phyloP scores from a whole-genome alignment of 1,140 invertebrate genomes.

The Temnothorax curvispinosus region DNA sequence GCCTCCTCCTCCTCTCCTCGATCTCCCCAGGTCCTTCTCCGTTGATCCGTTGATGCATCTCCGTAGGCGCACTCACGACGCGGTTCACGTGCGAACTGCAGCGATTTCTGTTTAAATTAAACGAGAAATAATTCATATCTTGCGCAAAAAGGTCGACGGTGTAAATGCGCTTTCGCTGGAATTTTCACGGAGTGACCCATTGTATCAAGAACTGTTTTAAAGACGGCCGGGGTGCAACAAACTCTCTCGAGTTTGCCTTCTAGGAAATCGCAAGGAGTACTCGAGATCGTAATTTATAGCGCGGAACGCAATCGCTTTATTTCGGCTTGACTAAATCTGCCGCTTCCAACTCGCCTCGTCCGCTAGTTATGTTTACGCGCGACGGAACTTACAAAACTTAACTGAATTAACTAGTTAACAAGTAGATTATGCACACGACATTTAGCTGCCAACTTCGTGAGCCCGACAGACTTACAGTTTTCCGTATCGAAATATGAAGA shows the following conservation, averaged over 20 bases:
- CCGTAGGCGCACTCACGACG: too few relatives aligned
- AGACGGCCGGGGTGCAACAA: constrained; percentile 40
- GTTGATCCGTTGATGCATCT: too few relatives aligned
- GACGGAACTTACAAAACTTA: constrained; percentile 71
- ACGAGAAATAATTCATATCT: constrained; percentile 8
- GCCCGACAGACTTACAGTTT: constrained; percentile 63
- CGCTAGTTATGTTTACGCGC: constrained; percentile 73
- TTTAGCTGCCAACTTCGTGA: constrained; percentile 69
- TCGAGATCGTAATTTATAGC: constrained; percentile 62
- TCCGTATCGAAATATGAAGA: constrained; percentile 62
- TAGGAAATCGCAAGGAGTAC: constrained; percentile 54
- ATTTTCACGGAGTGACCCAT: neutral
- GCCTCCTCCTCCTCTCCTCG: too few relatives aligned
- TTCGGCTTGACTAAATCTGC: constrained; percentile 70
- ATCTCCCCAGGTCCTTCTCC: too few relatives aligned
- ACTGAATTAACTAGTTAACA: constrained; percentile 76
- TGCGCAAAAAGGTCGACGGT: neutral
- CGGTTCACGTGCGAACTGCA: too few relatives aligned
- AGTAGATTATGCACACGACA: constrained; percentile 74
- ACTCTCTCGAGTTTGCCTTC: constrained; percentile 30
- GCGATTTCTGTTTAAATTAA: constrained; percentile 20
- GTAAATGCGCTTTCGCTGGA: neutral
- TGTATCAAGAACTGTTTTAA: constrained; percentile 25
- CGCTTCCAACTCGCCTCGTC: constrained; percentile 65
- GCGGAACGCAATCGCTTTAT: constrained; percentile 71